Conservation (phyloP, 2,797 vertebrate species). For the Lates japonicus region DNA sequence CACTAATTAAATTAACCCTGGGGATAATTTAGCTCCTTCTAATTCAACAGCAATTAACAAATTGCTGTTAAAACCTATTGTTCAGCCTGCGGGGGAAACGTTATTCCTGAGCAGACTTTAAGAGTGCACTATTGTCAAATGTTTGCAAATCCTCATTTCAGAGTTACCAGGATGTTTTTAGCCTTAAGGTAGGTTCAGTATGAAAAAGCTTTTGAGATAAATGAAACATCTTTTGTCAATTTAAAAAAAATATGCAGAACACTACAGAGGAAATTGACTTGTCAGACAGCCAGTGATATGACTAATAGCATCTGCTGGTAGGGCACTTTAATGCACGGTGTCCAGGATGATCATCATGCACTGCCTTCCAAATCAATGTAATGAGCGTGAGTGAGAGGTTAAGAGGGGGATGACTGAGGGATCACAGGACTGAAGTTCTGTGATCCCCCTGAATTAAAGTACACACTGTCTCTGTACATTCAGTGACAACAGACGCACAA, state of each 20-base stretch:
- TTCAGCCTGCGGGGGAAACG: constrained; percentile 20
- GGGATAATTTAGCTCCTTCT: constrained; percentile 50
- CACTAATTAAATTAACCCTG: constrained; percentile 59
- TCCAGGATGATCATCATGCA: constrained; percentile 28
- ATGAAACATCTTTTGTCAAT: constrained; percentile 35
- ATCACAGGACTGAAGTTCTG: neutral
- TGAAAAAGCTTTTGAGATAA: constrained; percentile 18
- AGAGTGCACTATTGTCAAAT: constrained; percentile 15
- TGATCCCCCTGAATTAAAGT: neutral
- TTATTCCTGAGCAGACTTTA: constrained; percentile 12
- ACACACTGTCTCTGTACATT: neutral
- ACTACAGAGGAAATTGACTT: constrained; percentile 23
- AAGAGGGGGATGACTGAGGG: constrained; percentile 9
- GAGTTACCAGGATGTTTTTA: neutral
- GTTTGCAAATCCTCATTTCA: constrained; percentile 23
- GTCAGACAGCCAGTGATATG: constrained; percentile 44
- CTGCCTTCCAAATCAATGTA: constrained; percentile 29
- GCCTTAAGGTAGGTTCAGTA: constrained; percentile 16
- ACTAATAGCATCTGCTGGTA: constrained; percentile 42
- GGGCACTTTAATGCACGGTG: constrained; percentile 9
- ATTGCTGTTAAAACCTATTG: constrained; percentile 35
- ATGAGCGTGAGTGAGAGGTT: constrained; percentile 1
- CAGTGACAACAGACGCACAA: neutral
- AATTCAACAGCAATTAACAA: constrained; percentile 55
- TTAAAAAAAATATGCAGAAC: constrained; percentile 23